Conservation (phyloP, 2,797 vertebrate species). For the Xyrichtys novacula region DNA sequence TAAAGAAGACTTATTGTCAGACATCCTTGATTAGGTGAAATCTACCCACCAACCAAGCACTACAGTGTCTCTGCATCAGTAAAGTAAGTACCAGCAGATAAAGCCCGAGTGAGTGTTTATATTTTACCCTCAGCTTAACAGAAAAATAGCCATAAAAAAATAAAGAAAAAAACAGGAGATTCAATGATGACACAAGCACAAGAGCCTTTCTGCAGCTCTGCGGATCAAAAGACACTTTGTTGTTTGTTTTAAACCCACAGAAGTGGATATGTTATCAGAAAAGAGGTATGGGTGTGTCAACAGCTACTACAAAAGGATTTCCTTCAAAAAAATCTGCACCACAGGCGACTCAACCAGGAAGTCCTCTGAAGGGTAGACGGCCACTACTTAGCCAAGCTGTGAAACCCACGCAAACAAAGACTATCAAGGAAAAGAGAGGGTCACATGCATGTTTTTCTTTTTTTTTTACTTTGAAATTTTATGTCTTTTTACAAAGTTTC, state of each 20-base stretch:
- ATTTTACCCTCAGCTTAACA: too few species aligned
- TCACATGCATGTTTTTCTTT: slow-evolving; percentile 7
- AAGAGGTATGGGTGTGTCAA: not conserved
- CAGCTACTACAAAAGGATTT: slow-evolving; percentile 6
- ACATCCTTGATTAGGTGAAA: not conserved
- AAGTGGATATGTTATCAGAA: too few species aligned
- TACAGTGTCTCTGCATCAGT: too few species aligned
- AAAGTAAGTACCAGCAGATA: too few species aligned
- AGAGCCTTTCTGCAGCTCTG: not conserved
- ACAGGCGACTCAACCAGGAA: too few species aligned
- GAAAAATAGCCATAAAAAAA: not conserved
- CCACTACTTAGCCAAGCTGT: slow-evolving; percentile 55
- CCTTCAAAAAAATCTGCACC: too few species aligned
- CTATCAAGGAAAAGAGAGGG: slow-evolving; percentile 1
- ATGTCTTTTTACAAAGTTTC: too few species aligned
- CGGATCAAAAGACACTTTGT: not conserved
- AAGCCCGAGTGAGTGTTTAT: too few species aligned
- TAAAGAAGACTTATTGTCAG: not conserved
- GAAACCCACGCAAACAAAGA: slow-evolving; percentile 53
- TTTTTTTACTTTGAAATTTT: too few species aligned
- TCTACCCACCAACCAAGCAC: not conserved
- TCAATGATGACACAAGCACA: too few species aligned
- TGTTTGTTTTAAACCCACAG: not conserved
- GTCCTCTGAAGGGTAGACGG: too few species aligned
- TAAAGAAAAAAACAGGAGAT: not conserved